Evolutionary conservation across 2,888 invertebrate genomes (phyloP), one percentile per base, ranked within the genome.

Genomic region (Anarsia innoxiella): DNA sequence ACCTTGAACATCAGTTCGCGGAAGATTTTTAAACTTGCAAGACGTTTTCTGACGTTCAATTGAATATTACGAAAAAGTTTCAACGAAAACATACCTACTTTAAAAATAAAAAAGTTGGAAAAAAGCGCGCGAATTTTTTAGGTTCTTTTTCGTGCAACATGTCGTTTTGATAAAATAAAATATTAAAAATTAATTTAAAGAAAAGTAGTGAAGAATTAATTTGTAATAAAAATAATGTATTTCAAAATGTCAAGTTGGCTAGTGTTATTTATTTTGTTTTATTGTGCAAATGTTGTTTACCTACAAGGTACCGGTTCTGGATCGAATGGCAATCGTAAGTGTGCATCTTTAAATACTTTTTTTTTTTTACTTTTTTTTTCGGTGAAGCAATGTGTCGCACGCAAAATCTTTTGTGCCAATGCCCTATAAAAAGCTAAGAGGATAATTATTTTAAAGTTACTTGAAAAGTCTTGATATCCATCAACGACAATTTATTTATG

Each of bases 261-360:
- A 48, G 57, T 66, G 46, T 45, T 67, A 23, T 37, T 68, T 19
- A 51, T 72, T 43, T 51, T 73, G 38, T 49, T 66, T 48, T 56
- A 53, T 45, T 66, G 51, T 52, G 36, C 71, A 27, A 57, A 63
- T 45, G 44, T 51, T 41, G 75, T 63, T 34, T 41, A 59, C n/a
- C 46, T 61, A 39, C 74, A 75, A 67, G 69, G 66, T 16, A 55
- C 60, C 8, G 79, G 79, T 32, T 78, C 78, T 0, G 76, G 76
- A 31, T 54, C 48, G 3, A 55, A 74, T 58, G 79, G 79, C 39
- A 79, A 75, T 45, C 53, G 79, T 79, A 47, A 78, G 79, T 73
- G 15, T 2, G 19, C n/a, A 12, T 16, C 29, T 34, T 25, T 19
- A 4, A 15, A 12, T 10, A 13, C 31, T 15, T 8, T 6, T 16